phyloP scores from a whole-genome alignment of 2,113 vertebrate genomes.

The Orientallactaga bullata region DNA sequence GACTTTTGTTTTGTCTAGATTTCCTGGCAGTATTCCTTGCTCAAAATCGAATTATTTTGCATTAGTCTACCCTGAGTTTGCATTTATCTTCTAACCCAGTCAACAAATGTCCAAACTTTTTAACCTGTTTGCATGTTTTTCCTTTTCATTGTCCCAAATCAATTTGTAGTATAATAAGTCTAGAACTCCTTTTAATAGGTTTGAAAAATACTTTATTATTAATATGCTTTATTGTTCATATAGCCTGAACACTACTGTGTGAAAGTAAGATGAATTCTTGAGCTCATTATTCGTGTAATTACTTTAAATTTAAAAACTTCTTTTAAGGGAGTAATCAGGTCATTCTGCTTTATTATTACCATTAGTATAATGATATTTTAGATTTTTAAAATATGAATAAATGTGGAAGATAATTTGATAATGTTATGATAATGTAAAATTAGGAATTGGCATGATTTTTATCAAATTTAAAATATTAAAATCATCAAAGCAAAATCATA shows the following conservation, averaged over 20 bases:
- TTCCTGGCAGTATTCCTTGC: slow-evolving; percentile 37
- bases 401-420: slow-evolving; percentile 51
- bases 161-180: slow-evolving; percentile 55
- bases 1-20: slow-evolving; percentile 23
- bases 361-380: slow-evolving; percentile 28
- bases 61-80: slow-evolving; percentile 26
- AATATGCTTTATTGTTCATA: slow-evolving; percentile 48
- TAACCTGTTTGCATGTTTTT: slow-evolving; percentile 57
- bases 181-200: slow-evolving; percentile 31
- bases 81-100: slow-evolving; percentile 49
- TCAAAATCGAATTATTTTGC: slow-evolving; percentile 34
- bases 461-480: slow-evolving; percentile 44
- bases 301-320: slow-evolving; percentile 62
- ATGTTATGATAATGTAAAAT: slow-evolving; percentile 4
- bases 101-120: slow-evolving; percentile 50
- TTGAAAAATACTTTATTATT: slow-evolving; percentile 64
- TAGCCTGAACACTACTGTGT: slow-evolving; percentile 49
- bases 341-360: slow-evolving; percentile 50
- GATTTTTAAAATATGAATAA: slow-evolving; percentile 23
- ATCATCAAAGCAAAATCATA: slow-evolving; percentile 3
- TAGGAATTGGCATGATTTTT: slow-evolving; percentile 44
- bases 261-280: slow-evolving; percentile 60
- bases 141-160: background rate
- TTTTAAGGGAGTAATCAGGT: slow-evolving; percentile 30
- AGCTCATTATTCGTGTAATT: slow-evolving; percentile 46